Base-by-base conservation (phyloP, 1,140 invertebrate species). In the Conus ventricosus region DNA sequence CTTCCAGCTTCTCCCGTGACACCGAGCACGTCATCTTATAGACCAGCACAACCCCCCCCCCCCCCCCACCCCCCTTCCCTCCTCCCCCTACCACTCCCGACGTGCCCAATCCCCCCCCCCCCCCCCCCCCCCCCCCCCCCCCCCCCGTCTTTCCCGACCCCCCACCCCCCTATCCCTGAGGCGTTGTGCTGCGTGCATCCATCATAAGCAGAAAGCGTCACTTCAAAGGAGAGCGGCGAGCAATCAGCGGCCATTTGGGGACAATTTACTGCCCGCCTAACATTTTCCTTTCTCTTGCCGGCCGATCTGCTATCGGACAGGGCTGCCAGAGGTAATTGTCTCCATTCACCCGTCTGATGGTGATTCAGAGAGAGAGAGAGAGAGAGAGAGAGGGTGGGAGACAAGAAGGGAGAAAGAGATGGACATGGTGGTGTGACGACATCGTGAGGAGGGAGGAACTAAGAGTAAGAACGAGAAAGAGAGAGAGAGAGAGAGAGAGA, bases 161-260 rank as follows among this genome's bases (percentile, higher is more conserved):
- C 60, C 17, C 10, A 0, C 10, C 60, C 17, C 10, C 60, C 4
- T 63, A 20, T 4, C 11, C 67, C 23, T 7, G 6, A 71, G 67
- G 17, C 15, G 67, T 71, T 71, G 67, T 71, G 67, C 67, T 71
- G 67, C 67, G 23, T 71, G 15, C 67, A 71, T 71, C 7, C 8
- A 71, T 71, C 15, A 71, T 71, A 71, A 71, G 67, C 67, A 71
- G 67, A 71, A 71, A 71, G 67, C 67, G 67, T 71, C 67, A 71
- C 67, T 71, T 71, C 67, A 71, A 71, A 71, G 13, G 67, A 71
- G 39, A 1, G 67, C 67, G 11, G 15, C 67, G 67, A 20, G 67
- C 20, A 71, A 71, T 71, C 67, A 71, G 67, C 20, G 67, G 67
- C 67, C 67, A 71, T 71, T 71, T 23, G 11, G 67, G 67, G 67